Percentiles rank a stretch among this genome's conserved stretches.
These are phyloP conservation scores for Zele albiditarsus DNA, from an alignment of 2,888 invertebrate species.

Conservation along the genomic window DNA sequence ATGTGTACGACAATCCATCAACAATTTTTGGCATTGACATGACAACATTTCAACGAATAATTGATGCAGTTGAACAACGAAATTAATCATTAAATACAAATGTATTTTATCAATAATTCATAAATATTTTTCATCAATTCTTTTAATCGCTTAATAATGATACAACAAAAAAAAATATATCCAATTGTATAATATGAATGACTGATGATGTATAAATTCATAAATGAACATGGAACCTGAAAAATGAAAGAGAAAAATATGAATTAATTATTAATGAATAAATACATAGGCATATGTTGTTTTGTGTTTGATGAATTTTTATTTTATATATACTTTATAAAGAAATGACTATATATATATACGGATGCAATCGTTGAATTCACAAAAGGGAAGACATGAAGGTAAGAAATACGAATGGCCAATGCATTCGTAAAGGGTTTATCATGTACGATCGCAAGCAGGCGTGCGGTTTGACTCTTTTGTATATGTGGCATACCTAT, in stretches of 20 bases:
- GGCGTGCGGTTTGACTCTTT: slow-evolving; percentile 9
- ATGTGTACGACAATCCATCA: slow-evolving; percentile 14
- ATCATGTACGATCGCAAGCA: slow-evolving; percentile 11
- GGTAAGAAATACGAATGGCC: slow-evolving; percentile 3
- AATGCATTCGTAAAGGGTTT: slow-evolving; percentile 6
- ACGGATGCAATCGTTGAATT: not conserved
- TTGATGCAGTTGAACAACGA: slow-evolving; percentile 76
- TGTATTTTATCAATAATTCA: slow-evolving; percentile 13
- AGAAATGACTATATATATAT: not conserved
- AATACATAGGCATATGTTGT: slow-evolving; percentile 9
- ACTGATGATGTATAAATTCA: slow-evolving; percentile 40
- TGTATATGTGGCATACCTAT: not conserved
- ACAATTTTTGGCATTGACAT: slow-evolving; percentile 76
- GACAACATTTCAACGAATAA: slow-evolving; percentile 80
- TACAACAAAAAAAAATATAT: not conserved
- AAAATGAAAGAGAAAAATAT: slow-evolving; percentile 12
- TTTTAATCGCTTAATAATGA: slow-evolving; percentile 1
- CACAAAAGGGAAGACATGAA: not conserved
- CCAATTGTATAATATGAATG: slow-evolving; percentile 4
- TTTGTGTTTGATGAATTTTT: slow-evolving; percentile 7
- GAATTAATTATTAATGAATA: slow-evolving; percentile 32
- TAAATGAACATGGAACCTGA: slow-evolving; percentile 11
- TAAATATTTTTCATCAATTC: not conserved
- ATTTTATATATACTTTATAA: not conserved
- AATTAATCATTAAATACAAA: slow-evolving; percentile 55